phyloP scores from a whole-genome alignment of 2,888 invertebrate genomes.

The Agonum fuliginosum region DNA sequence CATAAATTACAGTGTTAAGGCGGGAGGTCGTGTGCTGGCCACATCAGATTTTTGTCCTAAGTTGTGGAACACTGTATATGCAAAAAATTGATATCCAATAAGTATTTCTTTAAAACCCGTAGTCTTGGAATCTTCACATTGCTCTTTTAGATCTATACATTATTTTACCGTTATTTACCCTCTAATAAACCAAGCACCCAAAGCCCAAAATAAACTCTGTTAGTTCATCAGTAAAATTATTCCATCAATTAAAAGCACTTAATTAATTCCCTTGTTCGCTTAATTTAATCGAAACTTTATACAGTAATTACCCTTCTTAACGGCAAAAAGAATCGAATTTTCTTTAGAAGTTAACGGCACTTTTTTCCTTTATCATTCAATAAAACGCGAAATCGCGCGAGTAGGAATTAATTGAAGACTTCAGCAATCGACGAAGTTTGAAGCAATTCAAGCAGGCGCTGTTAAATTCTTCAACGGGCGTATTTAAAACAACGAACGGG shows the following conservation, averaged over 20 bases:
- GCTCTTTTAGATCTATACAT: too few relatives aligned
- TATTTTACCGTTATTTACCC: too few relatives aligned
- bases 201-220: conserved; percentile 40
- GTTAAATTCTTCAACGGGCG: conserved; percentile 16
- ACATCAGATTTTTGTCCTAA: too few relatives aligned
- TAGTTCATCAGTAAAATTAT: conserved; percentile 52
- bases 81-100: too few relatives aligned
- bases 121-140: too few relatives aligned
- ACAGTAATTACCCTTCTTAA: conserved; percentile 58
- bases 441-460: background rate
- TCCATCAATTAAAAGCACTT: conserved; percentile 56
- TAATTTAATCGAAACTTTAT: conserved; percentile 59
- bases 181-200: too few relatives aligned
- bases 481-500: conserved; percentile 21
- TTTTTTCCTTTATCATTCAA: conserved; percentile 59
- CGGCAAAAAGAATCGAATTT: conserved; percentile 58
- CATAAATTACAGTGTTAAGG: too few relatives aligned
- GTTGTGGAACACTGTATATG: too few relatives aligned
- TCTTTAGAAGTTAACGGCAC: conserved; percentile 55
- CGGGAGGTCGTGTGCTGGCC: too few relatives aligned
- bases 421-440: conserved; percentile 46
- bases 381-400: conserved; percentile 53
- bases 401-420: conserved; percentile 56
- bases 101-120: too few relatives aligned
- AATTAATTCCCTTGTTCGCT: conserved; percentile 56